Conservation (phyloP, 2,888 invertebrate species). For the Eristalis pertinax region DNA sequence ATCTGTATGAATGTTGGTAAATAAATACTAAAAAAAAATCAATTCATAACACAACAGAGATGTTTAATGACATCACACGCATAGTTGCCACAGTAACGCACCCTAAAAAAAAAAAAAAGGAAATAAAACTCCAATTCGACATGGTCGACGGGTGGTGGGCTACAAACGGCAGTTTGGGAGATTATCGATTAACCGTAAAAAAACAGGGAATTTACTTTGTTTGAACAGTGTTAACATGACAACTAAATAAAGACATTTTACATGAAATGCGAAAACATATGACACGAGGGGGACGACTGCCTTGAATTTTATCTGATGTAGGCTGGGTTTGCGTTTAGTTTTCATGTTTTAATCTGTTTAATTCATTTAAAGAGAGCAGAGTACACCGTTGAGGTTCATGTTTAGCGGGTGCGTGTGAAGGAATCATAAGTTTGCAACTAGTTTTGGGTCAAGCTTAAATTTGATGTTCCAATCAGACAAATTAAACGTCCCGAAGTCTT, state of each 20-base stretch:
- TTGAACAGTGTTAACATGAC: conserved; percentile 45
- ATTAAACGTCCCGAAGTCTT: too few relatives aligned
- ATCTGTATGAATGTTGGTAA: too few relatives aligned
- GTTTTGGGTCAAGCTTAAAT: neutral
- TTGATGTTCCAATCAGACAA: neutral
- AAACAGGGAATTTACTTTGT: conserved; percentile 21
- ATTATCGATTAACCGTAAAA: conserved; percentile 41
- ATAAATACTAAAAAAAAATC: too few relatives aligned
- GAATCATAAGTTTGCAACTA: neutral
- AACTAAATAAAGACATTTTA: conserved; percentile 43
- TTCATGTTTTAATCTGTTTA: neutral
- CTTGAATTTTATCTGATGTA: neutral
- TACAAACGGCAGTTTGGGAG: neutral
- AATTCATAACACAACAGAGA: neutral
- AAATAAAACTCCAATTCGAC: conserved; percentile 3
- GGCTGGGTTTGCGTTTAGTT: neutral
- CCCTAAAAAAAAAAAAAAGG: neutral
- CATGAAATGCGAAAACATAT: neutral
- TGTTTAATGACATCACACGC: conserved; percentile 32
- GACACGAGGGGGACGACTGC: conserved; percentile 5
- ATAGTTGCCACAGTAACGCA: conserved; percentile 18
- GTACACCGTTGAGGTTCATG: neutral
- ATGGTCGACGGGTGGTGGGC: neutral
- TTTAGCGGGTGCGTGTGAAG: neutral
- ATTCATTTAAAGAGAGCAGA: neutral